Conservation (phyloP, 2,888 invertebrate species). For the Acrobasis consociella region DNA sequence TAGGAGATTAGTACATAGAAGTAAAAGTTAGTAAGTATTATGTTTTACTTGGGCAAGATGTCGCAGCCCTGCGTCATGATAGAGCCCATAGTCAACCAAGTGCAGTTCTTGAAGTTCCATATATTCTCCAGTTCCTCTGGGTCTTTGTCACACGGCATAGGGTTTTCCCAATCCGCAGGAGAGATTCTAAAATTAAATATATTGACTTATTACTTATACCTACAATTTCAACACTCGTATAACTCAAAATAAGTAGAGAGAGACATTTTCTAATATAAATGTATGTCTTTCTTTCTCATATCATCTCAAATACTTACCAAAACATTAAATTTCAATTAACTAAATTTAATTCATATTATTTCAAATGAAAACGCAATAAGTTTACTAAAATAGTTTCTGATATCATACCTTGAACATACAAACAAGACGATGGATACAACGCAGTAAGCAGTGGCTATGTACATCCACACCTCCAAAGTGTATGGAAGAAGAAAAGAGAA, state of each 20-base stretch:
- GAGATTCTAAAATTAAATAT: slow-evolving; percentile 84
- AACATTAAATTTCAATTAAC: no score
- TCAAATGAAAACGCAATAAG: no score
- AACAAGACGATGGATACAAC: slow-evolving; percentile 91
- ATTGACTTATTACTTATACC: neutral
- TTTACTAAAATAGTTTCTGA: no score
- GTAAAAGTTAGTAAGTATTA: neutral
- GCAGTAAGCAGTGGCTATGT: slow-evolving; percentile 92
- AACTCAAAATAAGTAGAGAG: no score
- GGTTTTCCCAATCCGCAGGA: slow-evolving; percentile 97
- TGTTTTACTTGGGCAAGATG: slow-evolving; percentile 92
- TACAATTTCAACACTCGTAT: neutral
- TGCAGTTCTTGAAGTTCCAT: slow-evolving; percentile 92
- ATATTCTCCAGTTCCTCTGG: slow-evolving; percentile 95
- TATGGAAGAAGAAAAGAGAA: slow-evolving; percentile 95
- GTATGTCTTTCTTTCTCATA: no score
- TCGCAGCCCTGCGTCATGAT: slow-evolving; percentile 97
- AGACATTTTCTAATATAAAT: no score
- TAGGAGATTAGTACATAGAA: no score
- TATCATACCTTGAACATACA: slow-evolving; percentile 87
- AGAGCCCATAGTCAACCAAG: slow-evolving; percentile 96
- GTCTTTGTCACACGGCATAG: slow-evolving; percentile 93
- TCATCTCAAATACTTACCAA: no score
- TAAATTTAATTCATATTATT: no score
- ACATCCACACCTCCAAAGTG: slow-evolving; percentile 92